Base-by-base conservation (phyloP, 2,797 vertebrate species). In the Dendrocincla tyrannina region DNA sequence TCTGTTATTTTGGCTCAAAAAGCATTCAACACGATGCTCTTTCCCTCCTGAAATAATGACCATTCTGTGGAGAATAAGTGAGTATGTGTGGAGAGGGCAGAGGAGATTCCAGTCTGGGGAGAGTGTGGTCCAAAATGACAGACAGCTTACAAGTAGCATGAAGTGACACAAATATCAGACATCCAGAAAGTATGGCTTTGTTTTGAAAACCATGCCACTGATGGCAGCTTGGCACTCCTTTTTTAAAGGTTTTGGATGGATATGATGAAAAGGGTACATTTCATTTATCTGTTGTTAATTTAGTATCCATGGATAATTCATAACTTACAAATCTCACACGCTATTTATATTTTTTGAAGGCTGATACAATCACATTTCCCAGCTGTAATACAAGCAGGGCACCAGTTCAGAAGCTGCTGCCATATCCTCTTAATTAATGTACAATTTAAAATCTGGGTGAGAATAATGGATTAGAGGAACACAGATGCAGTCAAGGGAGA, bases 381-480 rank as follows among this genome's bases (percentile, higher is more conserved):
- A 93, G 68, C 53, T 70, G 59, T 73, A 64, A 85, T 92, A 84
- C 89, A 88, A 46, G 81, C 87, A 95, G 93, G 63, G 87, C 74
- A 91, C 16, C 56, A 70, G 93, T 95, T 95, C 91, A 93, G 91
- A 87, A 92, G 63, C 53, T 95, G 72, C 68, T 96, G 76, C 85
- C 58, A 33, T 30, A 82, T 97, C 82, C 49, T 66, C 53, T 89
- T 93, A 90, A 94, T 97, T 96, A 87, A 94, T 47, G 32, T 93
- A 76, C 91, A 85, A 25, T 88, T 93, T 78, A 85, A 81, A 91
- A 78, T 67, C 68, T 58, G 59, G 24, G 33, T 81, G 75, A 90
- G 72, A 96, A 63, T 35, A 92, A 73, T 88, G 85, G 60, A 85
- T 96, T 67, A 89, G 63, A 81, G 41, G 37, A 93, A 67, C 10